Evolutionary conservation across 2,113 vertebrate genomes (phyloP), one percentile per base, ranked within the genome.

Genomic region (Cygnus atratus): DNA sequence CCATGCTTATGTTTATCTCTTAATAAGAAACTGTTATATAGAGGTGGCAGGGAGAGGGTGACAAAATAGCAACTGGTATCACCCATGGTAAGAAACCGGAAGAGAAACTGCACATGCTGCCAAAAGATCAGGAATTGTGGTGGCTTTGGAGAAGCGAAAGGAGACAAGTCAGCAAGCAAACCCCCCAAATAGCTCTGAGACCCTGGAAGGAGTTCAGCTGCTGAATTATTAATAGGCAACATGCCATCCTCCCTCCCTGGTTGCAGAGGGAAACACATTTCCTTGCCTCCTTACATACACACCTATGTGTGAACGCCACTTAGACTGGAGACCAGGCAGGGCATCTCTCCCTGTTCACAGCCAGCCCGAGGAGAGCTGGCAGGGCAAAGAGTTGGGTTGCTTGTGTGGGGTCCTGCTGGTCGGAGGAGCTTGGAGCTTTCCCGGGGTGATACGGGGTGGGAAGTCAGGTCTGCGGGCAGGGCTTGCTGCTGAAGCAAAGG

Each of bases 401-500:
- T 6, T 48, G 31, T 15, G 35, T 6, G 18, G n/a, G 25, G 37
- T 74, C 44, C 43, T 4, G 2, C 21, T 52, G 71, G 18, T 48
- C 65, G 41, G 1, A 25, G 29, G 12, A 4, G 16, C 58, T 78
- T 39, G 19, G 25, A 25, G 44, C 54, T 26, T 50, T 62, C 22
- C 59, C 0, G 0, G 17, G 12, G 4, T 71, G 37, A 81, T 16
- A 58, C 1, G 0, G 21, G 28, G 31, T 55, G 31, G 29, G n/a
- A 72, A 74, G n/a, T 43, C 25, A 37, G 43, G 43, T 75, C 73
- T 39, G 22, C 33, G 29, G n/a, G 44, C 26, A 61, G 13, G 39
- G 41, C 28, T 26, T 75, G 68, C 48, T 21, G 46, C 46, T 48
- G 46, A 20, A 48, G 16, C 46, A 74, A 85, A 78, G 29, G 29